Evolutionary conservation across 2,797 vertebrate genomes (phyloP).

Genomic region (Synanceia verrucosa): DNA sequence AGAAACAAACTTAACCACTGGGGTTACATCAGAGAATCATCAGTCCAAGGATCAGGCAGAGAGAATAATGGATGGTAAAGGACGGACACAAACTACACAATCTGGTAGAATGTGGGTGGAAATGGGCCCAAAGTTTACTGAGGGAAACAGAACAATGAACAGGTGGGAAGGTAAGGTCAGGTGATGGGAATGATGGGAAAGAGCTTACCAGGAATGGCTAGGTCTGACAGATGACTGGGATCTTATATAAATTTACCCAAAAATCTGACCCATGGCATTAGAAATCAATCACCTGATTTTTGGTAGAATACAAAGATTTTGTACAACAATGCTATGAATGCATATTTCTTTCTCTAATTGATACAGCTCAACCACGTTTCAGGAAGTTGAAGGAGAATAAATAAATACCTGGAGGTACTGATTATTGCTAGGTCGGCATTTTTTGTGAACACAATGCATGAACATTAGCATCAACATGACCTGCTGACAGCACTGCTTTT

Average conservation of each 20-base stretch:
- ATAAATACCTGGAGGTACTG: not conserved
- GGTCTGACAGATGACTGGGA: not conserved
- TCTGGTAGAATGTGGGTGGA: not conserved
- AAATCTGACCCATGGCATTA: not conserved
- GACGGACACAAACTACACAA: not conserved
- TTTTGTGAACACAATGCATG: conserved; percentile 5
- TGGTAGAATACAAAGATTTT: not conserved
- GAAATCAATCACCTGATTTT: not conserved
- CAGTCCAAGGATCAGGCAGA: not conserved
- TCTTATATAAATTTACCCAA: not conserved
- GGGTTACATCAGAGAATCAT: not conserved
- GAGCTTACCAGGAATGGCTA: not conserved
- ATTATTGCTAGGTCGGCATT: conserved; percentile 18
- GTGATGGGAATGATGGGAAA: not conserved
- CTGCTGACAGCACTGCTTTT: conserved; percentile 51
- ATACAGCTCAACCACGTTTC: not conserved
- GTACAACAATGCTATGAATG: not conserved
- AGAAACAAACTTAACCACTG: not conserved
- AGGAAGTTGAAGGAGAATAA: not conserved
- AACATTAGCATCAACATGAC: conserved; percentile 38
- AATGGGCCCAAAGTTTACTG: not conserved
- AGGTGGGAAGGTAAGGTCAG: not conserved
- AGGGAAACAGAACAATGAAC: not conserved
- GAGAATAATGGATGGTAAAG: not conserved
- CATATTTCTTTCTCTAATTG: not conserved